phyloP scores from a whole-genome alignment of 1,140 invertebrate species.

The Listronotus bonariensis region DNA sequence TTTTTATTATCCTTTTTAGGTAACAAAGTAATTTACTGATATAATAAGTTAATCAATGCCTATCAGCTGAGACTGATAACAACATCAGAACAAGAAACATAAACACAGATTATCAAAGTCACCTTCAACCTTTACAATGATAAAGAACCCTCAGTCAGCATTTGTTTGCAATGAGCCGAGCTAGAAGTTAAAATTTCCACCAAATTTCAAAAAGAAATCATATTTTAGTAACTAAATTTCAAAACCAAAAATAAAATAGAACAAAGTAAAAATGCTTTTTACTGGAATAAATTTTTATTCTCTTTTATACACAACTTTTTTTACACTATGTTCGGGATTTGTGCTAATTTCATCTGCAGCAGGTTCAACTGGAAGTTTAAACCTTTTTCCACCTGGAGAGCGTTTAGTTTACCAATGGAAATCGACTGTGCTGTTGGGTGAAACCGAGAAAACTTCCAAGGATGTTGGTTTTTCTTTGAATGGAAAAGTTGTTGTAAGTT shows the following conservation, averaged over 20 bases:
- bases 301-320: slow-evolving; percentile 38
- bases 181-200: too few species aligned
- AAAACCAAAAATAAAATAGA: background rate
- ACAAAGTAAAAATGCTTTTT: slow-evolving; percentile 1
- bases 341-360: slow-evolving; percentile 53
- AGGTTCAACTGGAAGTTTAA: slow-evolving; percentile 37
- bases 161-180: background rate
- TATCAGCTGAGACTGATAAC: too few species aligned
- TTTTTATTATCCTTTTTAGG: too few species aligned
- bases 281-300: slow-evolving; percentile 29
- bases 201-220: too few species aligned
- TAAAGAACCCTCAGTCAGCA: slow-evolving; percentile 1
- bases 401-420: slow-evolving; percentile 56
- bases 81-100: too few species aligned
- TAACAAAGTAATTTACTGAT: too few species aligned
- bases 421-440: slow-evolving; percentile 60
- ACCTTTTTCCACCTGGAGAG: slow-evolving; percentile 53
- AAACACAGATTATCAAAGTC: background rate
- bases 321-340: slow-evolving; percentile 45
- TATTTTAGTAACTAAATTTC: too few species aligned
- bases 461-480: slow-evolving; percentile 65
- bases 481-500: slow-evolving; percentile 57
- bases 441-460: slow-evolving; percentile 56
- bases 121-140: slow-evolving; percentile 13
- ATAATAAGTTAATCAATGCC: too few species aligned